These are phyloP conservation scores for Cosmia pyralina DNA, from an alignment of 2,888 invertebrate genomes.

Conservation along the genomic window DNA sequence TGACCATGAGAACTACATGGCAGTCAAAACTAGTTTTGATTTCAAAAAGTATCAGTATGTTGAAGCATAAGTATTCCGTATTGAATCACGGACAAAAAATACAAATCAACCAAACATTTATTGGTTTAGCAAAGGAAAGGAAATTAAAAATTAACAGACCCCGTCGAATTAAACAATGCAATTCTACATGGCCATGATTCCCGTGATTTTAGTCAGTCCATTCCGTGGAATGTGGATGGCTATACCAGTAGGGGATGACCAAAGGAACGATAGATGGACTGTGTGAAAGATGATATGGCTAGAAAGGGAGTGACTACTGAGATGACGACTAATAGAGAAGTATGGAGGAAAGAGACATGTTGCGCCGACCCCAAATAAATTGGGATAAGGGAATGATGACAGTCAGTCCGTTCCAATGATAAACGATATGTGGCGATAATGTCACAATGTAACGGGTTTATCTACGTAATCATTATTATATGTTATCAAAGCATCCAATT, in stretches of 20 bases:
- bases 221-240: too few species aligned
- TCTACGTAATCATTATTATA: constrained; percentile 15
- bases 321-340: too few species aligned
- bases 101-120: constrained; percentile 5
- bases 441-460: constrained; percentile 27
- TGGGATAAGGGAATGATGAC: too few species aligned
- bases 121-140: constrained; percentile 18
- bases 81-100: background rate
- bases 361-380: too few species aligned
- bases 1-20: constrained; percentile 34
- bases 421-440: constrained; percentile 11
- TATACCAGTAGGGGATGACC: too few species aligned
- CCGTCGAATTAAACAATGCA: constrained; percentile 13
- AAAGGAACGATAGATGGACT: too few species aligned
- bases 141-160: constrained; percentile 3
- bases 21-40: constrained; percentile 26
- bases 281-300: too few species aligned
- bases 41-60: background rate
- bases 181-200: constrained; percentile 6
- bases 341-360: too few species aligned
- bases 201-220: constrained; percentile 11
- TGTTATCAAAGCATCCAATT: constrained; percentile 27
- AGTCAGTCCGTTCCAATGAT: background rate
- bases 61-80: background rate
- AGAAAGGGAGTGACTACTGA: too few species aligned